These are phyloP conservation scores for Luperina testacea DNA, from an alignment of 2,888 invertebrate genomes.

Conservation along the genomic window DNA sequence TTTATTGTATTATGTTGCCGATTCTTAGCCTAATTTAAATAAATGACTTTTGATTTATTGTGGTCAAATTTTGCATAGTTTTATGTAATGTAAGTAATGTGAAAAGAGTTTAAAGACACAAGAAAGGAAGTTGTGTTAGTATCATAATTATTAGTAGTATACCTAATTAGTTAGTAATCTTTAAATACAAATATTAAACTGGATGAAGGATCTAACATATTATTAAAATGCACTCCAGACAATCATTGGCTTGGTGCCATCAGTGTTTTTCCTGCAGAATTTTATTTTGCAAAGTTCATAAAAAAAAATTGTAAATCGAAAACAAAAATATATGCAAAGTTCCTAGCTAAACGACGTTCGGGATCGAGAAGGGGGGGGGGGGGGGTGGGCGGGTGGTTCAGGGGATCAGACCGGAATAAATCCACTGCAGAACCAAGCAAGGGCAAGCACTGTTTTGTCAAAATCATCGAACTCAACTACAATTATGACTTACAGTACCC, in stretches of 20 bases:
- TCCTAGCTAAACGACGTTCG: no score
- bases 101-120: no score
- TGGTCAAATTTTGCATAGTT: background rate
- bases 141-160: no score
- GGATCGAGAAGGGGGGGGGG: no score
- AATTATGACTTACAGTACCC: no score
- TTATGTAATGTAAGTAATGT: background rate
- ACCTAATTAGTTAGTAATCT: no score
- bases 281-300: background rate
- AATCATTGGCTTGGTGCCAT: background rate
- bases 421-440: background rate
- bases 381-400: no score
- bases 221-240: background rate
- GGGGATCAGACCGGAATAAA: no score
- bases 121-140: no score
- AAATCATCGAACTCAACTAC: no score
- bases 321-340: background rate
- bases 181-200: no score
- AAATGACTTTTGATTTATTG: background rate
- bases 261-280: background rate
- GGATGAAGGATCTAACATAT: background rate
- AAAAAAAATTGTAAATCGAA: background rate
- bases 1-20: no score
- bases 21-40: background rate
- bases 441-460: background rate